These are phyloP conservation scores for Philopedon plagiatum DNA, from an alignment of 2,888 invertebrate genomes.

Conservation along the genomic window DNA sequence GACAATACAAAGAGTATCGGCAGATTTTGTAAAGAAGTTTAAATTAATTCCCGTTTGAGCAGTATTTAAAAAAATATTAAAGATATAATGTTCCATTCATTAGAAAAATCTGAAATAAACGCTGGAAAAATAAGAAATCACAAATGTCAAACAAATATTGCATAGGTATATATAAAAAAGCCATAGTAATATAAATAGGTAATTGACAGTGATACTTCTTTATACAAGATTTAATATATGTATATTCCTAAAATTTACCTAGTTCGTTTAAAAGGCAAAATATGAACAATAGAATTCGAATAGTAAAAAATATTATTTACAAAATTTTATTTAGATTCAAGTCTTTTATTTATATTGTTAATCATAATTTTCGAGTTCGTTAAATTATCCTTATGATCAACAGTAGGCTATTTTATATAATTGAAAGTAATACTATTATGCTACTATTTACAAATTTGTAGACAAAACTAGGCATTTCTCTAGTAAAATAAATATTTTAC, in stretches of 20 bases:
- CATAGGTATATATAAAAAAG: constrained; percentile 18
- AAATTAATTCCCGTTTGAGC: too few species aligned
- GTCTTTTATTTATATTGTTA: constrained; percentile 41
- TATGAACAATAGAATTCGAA: constrained; percentile 46
- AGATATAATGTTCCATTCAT: too few species aligned
- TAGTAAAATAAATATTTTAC: neutral
- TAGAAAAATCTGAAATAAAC: too few species aligned
- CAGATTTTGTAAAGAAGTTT: too few species aligned
- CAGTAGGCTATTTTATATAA: constrained; percentile 15
- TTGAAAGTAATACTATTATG: neutral
- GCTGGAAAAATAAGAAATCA: too few species aligned
- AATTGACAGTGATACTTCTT: constrained; percentile 38
- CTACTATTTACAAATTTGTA: constrained; percentile 27
- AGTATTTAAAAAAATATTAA: too few species aligned
- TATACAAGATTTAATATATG: constrained; percentile 23
- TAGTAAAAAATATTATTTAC: constrained; percentile 47
- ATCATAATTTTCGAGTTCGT: constrained; percentile 7
- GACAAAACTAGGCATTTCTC: neutral
- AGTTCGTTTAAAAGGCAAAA: constrained; percentile 29
- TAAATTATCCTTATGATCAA: neutral
- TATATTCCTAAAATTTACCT: constrained; percentile 21
- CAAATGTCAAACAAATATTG: constrained; percentile 16
- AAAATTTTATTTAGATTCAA: constrained; percentile 43
- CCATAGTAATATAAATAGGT: constrained; percentile 15
- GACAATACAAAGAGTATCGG: too few species aligned